Evolutionary conservation across 1,140 invertebrate genomes (phyloP).

Genomic region (Portunus trituberculatus): DNA sequence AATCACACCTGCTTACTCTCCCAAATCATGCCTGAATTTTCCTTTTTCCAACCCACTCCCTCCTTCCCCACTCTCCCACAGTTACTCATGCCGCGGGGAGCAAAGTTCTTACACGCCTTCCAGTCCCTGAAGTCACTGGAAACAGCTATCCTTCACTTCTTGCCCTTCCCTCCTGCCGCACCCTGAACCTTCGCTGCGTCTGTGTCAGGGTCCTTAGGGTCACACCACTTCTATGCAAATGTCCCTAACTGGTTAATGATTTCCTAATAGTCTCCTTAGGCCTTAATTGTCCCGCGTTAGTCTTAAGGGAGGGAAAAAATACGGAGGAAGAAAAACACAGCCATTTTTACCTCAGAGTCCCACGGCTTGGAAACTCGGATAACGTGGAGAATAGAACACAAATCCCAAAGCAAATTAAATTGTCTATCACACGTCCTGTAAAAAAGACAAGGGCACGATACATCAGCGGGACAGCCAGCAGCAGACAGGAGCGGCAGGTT

Average conservation of each 20-base stretch:
- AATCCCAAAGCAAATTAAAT: slow-evolving; percentile 23
- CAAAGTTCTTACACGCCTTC: not conserved
- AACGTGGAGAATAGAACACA: not conserved
- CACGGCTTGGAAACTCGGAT: not conserved
- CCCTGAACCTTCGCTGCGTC: too few relatives aligned
- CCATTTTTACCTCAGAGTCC: not conserved
- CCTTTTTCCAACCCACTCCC: not conserved
- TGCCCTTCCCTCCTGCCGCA: too few relatives aligned
- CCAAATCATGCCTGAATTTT: not conserved
- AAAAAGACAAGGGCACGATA: not conserved
- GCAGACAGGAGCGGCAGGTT: not conserved
- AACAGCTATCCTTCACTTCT: too few relatives aligned
- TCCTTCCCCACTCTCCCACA: not conserved
- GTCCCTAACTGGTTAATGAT: not conserved
- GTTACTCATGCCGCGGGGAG: not conserved
- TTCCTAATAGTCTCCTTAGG: not conserved
- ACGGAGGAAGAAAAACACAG: not conserved
- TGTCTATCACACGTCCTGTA: slow-evolving; percentile 1
- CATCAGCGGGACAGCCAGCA: not conserved
- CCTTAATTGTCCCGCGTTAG: not conserved
- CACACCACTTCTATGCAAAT: not conserved
- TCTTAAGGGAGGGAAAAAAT: not conserved
- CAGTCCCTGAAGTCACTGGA: not conserved
- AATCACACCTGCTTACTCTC: not conserved
- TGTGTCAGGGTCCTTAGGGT: too few relatives aligned